Conservation (phyloP, 2,113 vertebrate species). For the Erinaceus europaeus region DNA sequence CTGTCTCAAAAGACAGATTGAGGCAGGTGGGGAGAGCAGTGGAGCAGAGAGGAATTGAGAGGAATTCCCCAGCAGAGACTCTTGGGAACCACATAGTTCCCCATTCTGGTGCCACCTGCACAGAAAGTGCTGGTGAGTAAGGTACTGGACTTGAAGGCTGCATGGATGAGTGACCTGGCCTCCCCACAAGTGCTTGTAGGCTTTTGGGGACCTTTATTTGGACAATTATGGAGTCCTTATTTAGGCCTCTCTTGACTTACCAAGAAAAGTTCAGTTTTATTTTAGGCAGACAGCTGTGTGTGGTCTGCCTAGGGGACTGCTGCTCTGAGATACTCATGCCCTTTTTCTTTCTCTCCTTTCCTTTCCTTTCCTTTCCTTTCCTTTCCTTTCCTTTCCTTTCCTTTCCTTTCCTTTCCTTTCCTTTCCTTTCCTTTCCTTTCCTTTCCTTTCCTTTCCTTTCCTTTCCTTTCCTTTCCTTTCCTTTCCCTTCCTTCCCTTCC, state of each 20-base stretch:
- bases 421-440: no score
- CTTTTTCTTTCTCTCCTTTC: no score
- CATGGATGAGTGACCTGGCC: neutral
- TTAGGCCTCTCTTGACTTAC: neutral
- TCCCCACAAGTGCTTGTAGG: neutral
- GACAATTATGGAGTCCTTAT: neutral
- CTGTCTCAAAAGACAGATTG: neutral
- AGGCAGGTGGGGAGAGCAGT: conserved; percentile 9
- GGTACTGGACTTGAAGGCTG: neutral
- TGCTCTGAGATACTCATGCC: neutral
- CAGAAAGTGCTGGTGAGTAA: neutral
- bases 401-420: no score
- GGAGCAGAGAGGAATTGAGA: conserved; percentile 9
- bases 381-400: no score
- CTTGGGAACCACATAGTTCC: conserved; percentile 45
- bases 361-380: no score
- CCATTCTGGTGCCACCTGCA: conserved; percentile 55
- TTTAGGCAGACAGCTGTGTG: neutral
- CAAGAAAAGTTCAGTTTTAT: neutral
- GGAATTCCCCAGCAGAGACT: conserved; percentile 40
- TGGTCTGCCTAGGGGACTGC: neutral
- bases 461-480: no score
- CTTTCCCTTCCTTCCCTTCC: no score
- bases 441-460: no score
- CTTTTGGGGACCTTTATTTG: neutral